Conservation (phyloP, 2,797 vertebrate species). For the Sternotherus odoratus region DNA sequence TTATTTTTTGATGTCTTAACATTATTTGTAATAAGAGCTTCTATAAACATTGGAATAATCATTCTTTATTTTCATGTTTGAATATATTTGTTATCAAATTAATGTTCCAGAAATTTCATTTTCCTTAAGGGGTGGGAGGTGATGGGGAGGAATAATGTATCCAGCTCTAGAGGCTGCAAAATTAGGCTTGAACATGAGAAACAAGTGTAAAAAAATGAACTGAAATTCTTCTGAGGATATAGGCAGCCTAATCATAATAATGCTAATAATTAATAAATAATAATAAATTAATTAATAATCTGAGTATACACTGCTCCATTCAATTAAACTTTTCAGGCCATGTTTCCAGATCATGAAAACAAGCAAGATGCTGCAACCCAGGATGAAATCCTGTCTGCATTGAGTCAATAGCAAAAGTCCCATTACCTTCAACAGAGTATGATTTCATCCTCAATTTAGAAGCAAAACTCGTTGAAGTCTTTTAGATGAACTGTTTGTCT, state of each 20-base stretch:
- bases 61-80: background rate
- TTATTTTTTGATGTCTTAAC: background rate
- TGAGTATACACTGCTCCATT: background rate
- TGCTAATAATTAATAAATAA: no score
- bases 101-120: background rate
- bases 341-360: background rate
- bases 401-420: background rate
- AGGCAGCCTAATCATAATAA: background rate
- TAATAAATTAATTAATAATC: accelerated
- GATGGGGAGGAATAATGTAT: background rate
- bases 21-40: background rate
- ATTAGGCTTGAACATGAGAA: background rate
- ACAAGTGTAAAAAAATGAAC: background rate
- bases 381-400: background rate
- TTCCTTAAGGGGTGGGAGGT: background rate
- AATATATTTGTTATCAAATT: background rate
- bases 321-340: background rate
- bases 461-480: background rate
- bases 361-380: background rate
- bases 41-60: background rate
- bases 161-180: background rate
- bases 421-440: background rate
- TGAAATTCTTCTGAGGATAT: background rate
- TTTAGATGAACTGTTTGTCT: background rate
- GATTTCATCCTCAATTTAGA: background rate